phyloP scores from a whole-genome alignment of 2,797 vertebrate genomes.

The Labeo calbasu region DNA sequence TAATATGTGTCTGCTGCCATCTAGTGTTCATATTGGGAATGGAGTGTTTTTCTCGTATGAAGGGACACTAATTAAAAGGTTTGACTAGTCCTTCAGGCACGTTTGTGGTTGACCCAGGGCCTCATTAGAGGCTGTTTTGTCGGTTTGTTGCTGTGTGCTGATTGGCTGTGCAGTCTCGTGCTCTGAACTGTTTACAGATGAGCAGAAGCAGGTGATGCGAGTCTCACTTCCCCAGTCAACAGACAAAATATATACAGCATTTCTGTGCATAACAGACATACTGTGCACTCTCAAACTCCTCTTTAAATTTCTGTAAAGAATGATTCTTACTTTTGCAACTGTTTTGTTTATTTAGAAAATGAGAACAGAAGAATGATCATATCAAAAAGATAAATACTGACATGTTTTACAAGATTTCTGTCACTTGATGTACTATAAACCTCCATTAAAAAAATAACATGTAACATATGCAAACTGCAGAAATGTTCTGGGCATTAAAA shows the following conservation, averaged over 20 bases:
- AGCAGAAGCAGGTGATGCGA: constrained; percentile 67
- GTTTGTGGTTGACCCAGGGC: neutral
- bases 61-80: neutral
- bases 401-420: neutral
- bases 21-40: neutral
- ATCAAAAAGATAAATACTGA: neutral
- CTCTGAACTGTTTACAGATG: constrained; percentile 20
- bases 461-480: neutral
- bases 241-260: neutral
- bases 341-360: neutral
- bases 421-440: neutral
- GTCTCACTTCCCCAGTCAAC: neutral
- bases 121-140: neutral
- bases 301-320: neutral
- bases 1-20: constrained; percentile 5
- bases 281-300: neutral
- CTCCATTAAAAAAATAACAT: neutral
- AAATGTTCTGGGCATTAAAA: neutral
- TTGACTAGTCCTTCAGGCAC: neutral
- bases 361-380: neutral
- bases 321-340: neutral
- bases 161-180: neutral
- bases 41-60: neutral
- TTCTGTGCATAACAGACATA: neutral
- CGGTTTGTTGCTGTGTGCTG: neutral